Percentiles rank a stretch among this genome's conserved stretches.
Evolutionary conservation across 2,888 invertebrate species (phyloP).

Genomic region (Conistra vaccinii): DNA sequence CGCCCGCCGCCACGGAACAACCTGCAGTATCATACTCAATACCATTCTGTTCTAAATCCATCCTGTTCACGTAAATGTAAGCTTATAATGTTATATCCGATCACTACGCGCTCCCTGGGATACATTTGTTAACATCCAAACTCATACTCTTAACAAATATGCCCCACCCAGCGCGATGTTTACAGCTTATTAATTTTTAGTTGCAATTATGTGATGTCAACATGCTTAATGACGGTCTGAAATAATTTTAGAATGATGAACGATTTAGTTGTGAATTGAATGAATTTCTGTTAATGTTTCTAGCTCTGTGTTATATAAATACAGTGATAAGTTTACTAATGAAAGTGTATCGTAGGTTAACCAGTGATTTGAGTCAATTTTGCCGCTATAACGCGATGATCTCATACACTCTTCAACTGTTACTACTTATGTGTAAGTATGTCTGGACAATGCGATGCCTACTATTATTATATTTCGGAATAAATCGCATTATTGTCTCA

Average conservation of each 20-base stretch:
- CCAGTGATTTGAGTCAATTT: constrained; percentile 87
- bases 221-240: constrained; percentile 78
- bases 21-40: constrained; percentile 83
- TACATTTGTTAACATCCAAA: constrained; percentile 63
- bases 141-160: constrained; percentile 41
- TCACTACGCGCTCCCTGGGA: constrained; percentile 68
- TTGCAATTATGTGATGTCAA: constrained; percentile 86
- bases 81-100: constrained; percentile 77
- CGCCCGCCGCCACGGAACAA: constrained; percentile 76
- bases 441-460: constrained; percentile 71
- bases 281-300: constrained; percentile 77
- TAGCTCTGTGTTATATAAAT: constrained; percentile 75
- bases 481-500: constrained; percentile 75
- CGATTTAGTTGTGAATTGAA: constrained; percentile 78
- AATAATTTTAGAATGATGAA: constrained; percentile 77
- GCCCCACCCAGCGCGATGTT: constrained; percentile 70
- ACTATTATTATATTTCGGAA: constrained; percentile 70
- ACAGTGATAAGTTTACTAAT: constrained; percentile 75
- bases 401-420: constrained; percentile 84
- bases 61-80: constrained; percentile 84
- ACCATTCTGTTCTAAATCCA: constrained; percentile 86
- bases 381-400: constrained; percentile 84
- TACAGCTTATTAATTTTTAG: constrained; percentile 82
- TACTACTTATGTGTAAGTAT: constrained; percentile 78
- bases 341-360: constrained; percentile 77